Conservation (phyloP, 1,140 invertebrate genomes). For the Drosophila kepulauana region DNA sequence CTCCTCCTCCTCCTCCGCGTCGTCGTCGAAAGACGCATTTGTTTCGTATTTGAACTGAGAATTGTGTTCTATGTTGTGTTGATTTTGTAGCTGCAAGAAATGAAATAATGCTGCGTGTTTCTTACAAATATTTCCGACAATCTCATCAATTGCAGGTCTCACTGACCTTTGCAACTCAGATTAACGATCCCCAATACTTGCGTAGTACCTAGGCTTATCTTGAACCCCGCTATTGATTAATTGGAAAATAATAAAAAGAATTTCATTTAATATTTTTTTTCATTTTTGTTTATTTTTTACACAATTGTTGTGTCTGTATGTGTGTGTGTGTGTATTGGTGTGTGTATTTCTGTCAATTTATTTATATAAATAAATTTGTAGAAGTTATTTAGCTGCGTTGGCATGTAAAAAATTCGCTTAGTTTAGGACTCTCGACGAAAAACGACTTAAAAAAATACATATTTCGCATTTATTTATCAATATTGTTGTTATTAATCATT, state of each 20-base stretch:
- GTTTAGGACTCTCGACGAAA: constrained; percentile 61
- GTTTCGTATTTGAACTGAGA: constrained; percentile 16
- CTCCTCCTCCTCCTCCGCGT: background rate
- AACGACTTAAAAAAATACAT: constrained; percentile 81
- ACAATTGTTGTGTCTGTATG: constrained; percentile 70
- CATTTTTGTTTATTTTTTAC: constrained; percentile 55
- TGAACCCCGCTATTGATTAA: background rate
- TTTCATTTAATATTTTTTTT: constrained; percentile 54
- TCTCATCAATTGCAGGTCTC: constrained; percentile 22
- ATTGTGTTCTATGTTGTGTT: constrained; percentile 13
- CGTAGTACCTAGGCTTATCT: constrained; percentile 27
- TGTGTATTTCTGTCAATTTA: constrained; percentile 54
- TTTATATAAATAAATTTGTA: constrained; percentile 75
- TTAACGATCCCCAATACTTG: constrained; percentile 11
- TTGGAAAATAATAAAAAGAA: constrained; percentile 32
- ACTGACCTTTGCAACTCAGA: background rate
- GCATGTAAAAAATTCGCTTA: constrained; percentile 69
- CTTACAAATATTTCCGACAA: background rate
- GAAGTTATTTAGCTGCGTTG: constrained; percentile 58
- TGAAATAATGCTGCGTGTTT: background rate
- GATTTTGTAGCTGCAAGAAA: constrained; percentile 32
- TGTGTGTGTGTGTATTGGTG: constrained; percentile 45
- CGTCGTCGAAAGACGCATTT: background rate
- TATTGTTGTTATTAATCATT: constrained; percentile 67
- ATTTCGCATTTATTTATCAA: constrained; percentile 35